Conservation (phyloP, 2,888 invertebrate species). For the Coleophora deauratella region DNA sequence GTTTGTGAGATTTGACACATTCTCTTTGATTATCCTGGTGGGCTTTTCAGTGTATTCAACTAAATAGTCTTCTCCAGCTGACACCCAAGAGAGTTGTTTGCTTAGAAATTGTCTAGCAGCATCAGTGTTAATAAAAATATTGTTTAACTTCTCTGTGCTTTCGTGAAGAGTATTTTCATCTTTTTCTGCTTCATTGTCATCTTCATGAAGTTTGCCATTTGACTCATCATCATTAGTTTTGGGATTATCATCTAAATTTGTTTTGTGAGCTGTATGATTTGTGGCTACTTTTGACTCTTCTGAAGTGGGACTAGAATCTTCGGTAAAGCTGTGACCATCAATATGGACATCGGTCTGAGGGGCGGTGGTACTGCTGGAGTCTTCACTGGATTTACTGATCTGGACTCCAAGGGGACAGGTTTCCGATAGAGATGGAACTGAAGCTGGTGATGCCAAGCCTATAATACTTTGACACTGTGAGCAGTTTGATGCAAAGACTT, state of each 20-base stretch:
- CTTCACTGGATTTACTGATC: slow-evolving; percentile 75
- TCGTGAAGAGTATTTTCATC: slow-evolving; percentile 36
- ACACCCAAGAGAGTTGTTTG: slow-evolving; percentile 82
- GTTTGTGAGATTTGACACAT: slow-evolving; percentile 82
- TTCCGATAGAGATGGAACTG: slow-evolving; percentile 76
- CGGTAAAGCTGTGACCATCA: slow-evolving; percentile 68
- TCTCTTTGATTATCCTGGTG: slow-evolving; percentile 80
- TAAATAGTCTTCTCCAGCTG: slow-evolving; percentile 78
- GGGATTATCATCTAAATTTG: slow-evolving; percentile 23
- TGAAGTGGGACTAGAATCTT: slow-evolving; percentile 73
- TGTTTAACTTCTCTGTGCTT: slow-evolving; percentile 69
- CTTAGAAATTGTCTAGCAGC: slow-evolving; percentile 85
- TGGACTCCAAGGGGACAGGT: slow-evolving; percentile 77
- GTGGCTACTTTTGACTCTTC: slow-evolving; percentile 69
- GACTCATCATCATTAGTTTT: slow-evolving; percentile 16
- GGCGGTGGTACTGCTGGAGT: slow-evolving; percentile 75
- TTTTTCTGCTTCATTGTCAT: slow-evolving; percentile 37
- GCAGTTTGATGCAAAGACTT: slow-evolving; percentile 78
- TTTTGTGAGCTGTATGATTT: slow-evolving; percentile 50
- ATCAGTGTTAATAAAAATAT: slow-evolving; percentile 85
- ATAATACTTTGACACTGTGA: slow-evolving; percentile 76
- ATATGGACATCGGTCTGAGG: slow-evolving; percentile 72
- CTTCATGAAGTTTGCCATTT: slow-evolving; percentile 16
- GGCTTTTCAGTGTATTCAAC: slow-evolving; percentile 79
- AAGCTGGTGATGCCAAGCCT: slow-evolving; percentile 72